Evolutionary conservation across 2,113 vertebrate species (phyloP).

Genomic region (Carettochelys insculpta): DNA sequence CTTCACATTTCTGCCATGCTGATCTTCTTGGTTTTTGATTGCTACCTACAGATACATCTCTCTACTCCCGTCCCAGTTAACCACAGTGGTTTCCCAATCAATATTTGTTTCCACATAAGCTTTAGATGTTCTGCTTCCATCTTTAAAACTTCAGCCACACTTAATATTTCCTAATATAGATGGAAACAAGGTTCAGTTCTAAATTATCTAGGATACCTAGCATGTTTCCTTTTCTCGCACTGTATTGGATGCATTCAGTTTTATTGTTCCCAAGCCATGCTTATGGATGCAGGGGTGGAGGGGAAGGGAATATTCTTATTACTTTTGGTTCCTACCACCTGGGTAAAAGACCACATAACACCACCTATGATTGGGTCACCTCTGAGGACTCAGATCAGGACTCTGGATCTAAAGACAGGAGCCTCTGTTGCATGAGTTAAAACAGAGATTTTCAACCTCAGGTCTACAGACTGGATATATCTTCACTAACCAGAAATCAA

Average conservation of each 20-base stretch:
- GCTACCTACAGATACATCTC: neutral
- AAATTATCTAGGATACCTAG: neutral
- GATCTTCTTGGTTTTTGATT: neutral
- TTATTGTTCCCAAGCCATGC: neutral
- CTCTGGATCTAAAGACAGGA: accelerated
- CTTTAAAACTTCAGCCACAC: neutral
- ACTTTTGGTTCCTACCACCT: neutral
- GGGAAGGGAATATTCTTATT: no score
- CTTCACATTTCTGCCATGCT: neutral
- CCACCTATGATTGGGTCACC: accelerated
- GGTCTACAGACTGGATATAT: no score
- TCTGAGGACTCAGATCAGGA: neutral
- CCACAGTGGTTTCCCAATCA: neutral
- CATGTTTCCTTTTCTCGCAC: neutral
- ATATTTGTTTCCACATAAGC: accelerated
- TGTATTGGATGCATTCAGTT: accelerated
- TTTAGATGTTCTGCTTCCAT: accelerated
- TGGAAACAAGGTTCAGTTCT: neutral
- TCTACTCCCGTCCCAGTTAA: neutral
- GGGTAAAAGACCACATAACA: neutral
- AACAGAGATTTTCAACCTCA: neutral
- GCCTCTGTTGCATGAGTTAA: neutral
- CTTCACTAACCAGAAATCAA: no score
- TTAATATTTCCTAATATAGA: accelerated
- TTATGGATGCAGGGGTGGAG: no score